Conservation (phyloP, 2,113 vertebrate species). For the Mormyrus iriodes region DNA sequence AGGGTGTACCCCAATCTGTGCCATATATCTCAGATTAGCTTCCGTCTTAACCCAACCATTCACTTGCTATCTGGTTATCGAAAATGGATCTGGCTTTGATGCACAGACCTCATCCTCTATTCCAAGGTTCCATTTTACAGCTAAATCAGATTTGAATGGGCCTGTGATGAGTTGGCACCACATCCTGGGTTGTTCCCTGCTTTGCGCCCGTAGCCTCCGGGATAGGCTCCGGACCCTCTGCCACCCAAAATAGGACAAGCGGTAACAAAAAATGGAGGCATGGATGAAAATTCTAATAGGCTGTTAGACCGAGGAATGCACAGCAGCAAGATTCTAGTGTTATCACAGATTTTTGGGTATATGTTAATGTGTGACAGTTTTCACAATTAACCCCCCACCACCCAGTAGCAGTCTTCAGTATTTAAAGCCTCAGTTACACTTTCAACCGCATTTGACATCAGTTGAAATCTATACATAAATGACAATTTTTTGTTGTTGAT, state of each 20-base stretch:
- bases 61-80: not conserved
- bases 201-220: not conserved
- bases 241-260: too few species aligned
- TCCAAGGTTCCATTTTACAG: not conserved
- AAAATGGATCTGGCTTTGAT: not conserved
- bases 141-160: not conserved
- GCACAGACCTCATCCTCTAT: not conserved
- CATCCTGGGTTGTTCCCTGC: not conserved
- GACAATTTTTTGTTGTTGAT: constrained; percentile 36
- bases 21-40: not conserved
- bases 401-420: not conserved
- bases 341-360: not conserved
- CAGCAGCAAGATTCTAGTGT: not conserved
- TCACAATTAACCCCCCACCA: not conserved
- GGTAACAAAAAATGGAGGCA: not conserved
- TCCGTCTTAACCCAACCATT: not conserved
- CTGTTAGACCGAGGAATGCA: not conserved
- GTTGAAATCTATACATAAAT: constrained; percentile 31
- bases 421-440: not conserved
- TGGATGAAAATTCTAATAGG: not conserved
- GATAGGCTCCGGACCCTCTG: too few species aligned
- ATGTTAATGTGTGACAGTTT: not conserved
- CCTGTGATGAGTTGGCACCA: not conserved
- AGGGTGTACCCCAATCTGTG: not conserved
- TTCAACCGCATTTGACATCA: not conserved